These are phyloP conservation scores for Rachycentron canadum DNA, from an alignment of 2,797 vertebrate genomes.

Conservation along the genomic window DNA sequence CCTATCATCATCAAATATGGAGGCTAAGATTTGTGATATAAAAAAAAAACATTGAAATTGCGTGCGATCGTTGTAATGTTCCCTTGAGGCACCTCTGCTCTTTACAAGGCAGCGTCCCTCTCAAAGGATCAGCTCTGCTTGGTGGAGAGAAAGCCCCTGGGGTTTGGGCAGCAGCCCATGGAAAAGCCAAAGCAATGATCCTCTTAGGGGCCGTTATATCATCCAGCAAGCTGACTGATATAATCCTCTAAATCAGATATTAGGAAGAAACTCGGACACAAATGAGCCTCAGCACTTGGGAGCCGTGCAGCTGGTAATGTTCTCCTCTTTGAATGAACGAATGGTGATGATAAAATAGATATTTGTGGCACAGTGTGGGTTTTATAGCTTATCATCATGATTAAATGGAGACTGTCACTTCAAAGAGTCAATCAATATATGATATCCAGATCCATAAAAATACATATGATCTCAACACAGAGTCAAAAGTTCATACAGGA, in stretches of 20 bases:
- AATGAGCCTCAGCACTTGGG: conserved; percentile 50
- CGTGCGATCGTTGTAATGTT: background rate
- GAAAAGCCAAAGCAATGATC: conserved; percentile 79
- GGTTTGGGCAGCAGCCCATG: conserved; percentile 67
- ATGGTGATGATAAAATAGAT: background rate
- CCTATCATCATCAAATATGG: background rate
- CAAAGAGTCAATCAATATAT: background rate
- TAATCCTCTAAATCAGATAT: conserved; percentile 82
- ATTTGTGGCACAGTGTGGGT: background rate
- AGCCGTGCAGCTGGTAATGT: conserved; percentile 8
- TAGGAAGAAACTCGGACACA: conserved; percentile 60
- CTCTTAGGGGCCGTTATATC: conserved; percentile 82
- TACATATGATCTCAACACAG: background rate
- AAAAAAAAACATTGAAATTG: background rate
- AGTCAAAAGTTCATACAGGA: conserved; percentile 22
- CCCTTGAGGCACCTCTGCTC: conserved; percentile 52
- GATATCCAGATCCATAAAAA: background rate
- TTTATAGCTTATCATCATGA: conserved; percentile 1
- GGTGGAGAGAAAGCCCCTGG: conserved; percentile 59
- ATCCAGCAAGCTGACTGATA: conserved; percentile 67
- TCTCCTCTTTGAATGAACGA: background rate
- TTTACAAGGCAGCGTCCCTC: conserved; percentile 43
- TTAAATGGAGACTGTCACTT: background rate
- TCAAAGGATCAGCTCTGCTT: conserved; percentile 57
- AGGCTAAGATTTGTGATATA: background rate